Conservation (phyloP, 2,888 invertebrate genomes). For the Diarsia rubi region DNA sequence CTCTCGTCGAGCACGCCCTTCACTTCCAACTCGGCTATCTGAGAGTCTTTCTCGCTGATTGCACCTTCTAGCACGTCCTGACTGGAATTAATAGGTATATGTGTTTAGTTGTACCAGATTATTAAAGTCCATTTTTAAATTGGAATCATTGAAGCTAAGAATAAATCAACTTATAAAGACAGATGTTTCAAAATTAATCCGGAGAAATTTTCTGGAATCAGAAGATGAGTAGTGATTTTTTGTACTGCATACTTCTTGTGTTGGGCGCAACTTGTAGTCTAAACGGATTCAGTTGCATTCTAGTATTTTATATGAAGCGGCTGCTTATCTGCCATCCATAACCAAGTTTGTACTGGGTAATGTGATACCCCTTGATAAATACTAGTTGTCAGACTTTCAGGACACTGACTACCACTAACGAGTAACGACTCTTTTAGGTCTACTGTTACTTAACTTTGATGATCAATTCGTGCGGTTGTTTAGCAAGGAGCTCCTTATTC, state of each 20-base stretch:
- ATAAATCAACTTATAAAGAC: slow-evolving; percentile 1
- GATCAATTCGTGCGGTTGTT: neutral
- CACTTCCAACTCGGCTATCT: slow-evolving; percentile 95
- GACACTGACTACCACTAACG: neutral
- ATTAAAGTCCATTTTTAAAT: neutral
- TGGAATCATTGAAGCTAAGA: neutral
- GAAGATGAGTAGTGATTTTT: neutral
- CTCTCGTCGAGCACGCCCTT: slow-evolving; percentile 92
- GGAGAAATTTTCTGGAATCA: neutral
- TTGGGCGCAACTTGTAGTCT: neutral
- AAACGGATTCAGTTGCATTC: neutral
- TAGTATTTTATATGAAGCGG: neutral
- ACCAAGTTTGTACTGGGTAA: neutral
- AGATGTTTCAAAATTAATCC: neutral
- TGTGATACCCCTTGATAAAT: neutral
- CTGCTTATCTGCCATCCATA: neutral
- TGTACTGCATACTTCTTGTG: neutral
- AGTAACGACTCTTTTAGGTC: neutral
- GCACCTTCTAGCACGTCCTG: slow-evolving; percentile 96
- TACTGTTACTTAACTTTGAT: neutral
- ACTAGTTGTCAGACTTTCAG: neutral
- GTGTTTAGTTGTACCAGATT: neutral
- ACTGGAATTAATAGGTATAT: slow-evolving; percentile 85
- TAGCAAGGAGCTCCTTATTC: neutral
- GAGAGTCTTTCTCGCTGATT: slow-evolving; percentile 97